These are phyloP conservation scores for Blastomussa wellsi DNA, from an alignment of 92 coral and sea anemone genomes.

Conservation along the genomic window DNA sequence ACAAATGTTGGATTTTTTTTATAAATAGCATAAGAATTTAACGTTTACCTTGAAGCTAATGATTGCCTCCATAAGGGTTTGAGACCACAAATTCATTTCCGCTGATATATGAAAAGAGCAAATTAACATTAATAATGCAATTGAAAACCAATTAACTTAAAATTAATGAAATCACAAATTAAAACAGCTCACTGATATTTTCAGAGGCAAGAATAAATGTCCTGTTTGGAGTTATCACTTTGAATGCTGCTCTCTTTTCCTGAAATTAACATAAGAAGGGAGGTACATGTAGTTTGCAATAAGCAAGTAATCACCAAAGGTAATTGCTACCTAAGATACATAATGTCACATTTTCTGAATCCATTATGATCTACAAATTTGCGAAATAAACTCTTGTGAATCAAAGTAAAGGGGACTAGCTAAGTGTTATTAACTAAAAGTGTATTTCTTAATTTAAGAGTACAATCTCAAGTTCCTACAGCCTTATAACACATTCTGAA, in stretches of 20 bases:
- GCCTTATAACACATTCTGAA: too few species aligned
- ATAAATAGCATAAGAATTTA: background rate
- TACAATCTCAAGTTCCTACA: too few species aligned
- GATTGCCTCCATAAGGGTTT: conserved; percentile 87
- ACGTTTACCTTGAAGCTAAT: conserved; percentile 40
- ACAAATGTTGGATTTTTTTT: background rate
- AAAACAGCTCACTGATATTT: conserved; percentile 68
- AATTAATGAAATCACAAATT: background rate
- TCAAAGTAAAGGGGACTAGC: background rate
- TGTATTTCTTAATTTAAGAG: too few species aligned
- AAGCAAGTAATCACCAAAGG: background rate
- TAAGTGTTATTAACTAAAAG: too few species aligned
- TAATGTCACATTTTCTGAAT: too few species aligned
- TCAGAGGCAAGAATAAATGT: conserved; percentile 85
- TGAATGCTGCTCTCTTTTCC: conserved; percentile 81
- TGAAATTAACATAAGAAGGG: conserved; percentile 21
- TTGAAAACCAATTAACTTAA: background rate
- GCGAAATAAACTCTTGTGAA: background rate
- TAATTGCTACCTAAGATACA: too few species aligned
- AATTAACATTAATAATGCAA: background rate
- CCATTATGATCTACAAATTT: too few species aligned
- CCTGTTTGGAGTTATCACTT: conserved; percentile 80
- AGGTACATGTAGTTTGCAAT: background rate
- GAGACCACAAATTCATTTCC: conserved; percentile 93
- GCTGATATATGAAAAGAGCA: conserved; percentile 38